These are phyloP conservation scores for Drosophila mimetica DNA, from an alignment of 2,888 invertebrate species.

Conservation along the genomic window DNA sequence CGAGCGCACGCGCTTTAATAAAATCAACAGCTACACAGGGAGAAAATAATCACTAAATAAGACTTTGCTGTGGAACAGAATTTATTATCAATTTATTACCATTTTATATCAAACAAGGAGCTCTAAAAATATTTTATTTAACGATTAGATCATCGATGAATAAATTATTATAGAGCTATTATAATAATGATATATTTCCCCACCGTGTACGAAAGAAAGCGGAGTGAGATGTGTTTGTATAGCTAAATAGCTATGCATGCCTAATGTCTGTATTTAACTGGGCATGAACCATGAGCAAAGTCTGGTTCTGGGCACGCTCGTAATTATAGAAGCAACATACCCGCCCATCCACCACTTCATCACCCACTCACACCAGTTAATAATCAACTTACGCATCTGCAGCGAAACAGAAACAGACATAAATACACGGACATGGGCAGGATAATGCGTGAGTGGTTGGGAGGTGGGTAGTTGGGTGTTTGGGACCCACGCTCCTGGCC, in stretches of 20 bases:
- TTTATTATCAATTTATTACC: too few species aligned
- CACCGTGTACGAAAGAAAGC: constrained; percentile 8
- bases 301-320: constrained; percentile 48
- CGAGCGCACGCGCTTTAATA: constrained; percentile 62
- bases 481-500: constrained; percentile 2
- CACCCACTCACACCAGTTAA: constrained; percentile 55
- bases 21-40: constrained; percentile 45
- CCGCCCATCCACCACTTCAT: constrained; percentile 4
- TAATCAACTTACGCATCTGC: constrained; percentile 72
- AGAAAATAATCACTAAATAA: not conserved
- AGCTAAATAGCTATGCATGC: constrained; percentile 73
- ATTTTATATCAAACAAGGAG: too few species aligned
- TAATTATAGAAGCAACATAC: constrained; percentile 70
- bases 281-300: constrained; percentile 53
- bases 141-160: not conserved
- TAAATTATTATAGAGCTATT: not conserved
- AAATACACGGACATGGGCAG: constrained; percentile 4
- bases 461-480: not conserved
- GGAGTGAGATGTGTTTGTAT: constrained; percentile 38
- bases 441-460: constrained; percentile 11
- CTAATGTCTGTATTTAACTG: constrained; percentile 75
- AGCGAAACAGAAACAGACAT: constrained; percentile 20
- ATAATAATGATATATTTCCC: not conserved
- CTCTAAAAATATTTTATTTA: too few species aligned
- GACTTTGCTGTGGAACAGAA: too few species aligned